Conservation (phyloP, 2,797 vertebrate species). For the Lophotriccus pileatus region DNA sequence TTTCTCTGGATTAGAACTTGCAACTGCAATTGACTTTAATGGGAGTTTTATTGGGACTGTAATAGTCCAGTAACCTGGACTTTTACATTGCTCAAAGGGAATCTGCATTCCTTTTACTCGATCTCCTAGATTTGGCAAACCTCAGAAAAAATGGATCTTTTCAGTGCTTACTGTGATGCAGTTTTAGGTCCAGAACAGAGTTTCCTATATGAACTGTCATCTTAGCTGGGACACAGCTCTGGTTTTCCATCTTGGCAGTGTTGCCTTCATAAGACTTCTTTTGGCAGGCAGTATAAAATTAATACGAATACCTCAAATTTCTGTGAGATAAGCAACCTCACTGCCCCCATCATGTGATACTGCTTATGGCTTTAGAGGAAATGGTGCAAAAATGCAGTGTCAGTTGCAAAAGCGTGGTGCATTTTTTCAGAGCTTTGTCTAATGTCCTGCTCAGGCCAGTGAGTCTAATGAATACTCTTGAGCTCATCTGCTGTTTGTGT, state of each 20-base stretch:
- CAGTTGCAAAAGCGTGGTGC: neutral
- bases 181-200: neutral
- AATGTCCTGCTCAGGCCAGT: neutral
- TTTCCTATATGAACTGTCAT: neutral
- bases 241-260: neutral
- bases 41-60: neutral
- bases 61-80: neutral
- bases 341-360: accelerated
- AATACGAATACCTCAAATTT: neutral
- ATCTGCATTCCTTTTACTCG: neutral
- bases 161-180: neutral
- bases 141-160: neutral
- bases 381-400: neutral
- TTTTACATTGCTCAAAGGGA: neutral
- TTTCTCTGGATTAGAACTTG: neutral
- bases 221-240: neutral
- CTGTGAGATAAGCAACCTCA: neutral
- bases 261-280: neutral
- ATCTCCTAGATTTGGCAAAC: neutral
- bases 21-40: neutral
- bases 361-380: neutral
- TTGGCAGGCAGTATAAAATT: neutral
- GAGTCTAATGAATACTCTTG: neutral
- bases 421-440: neutral
- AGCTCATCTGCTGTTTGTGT: neutral